Conservation (phyloP, 2,113 vertebrate species). For the Motacilla alba region DNA sequence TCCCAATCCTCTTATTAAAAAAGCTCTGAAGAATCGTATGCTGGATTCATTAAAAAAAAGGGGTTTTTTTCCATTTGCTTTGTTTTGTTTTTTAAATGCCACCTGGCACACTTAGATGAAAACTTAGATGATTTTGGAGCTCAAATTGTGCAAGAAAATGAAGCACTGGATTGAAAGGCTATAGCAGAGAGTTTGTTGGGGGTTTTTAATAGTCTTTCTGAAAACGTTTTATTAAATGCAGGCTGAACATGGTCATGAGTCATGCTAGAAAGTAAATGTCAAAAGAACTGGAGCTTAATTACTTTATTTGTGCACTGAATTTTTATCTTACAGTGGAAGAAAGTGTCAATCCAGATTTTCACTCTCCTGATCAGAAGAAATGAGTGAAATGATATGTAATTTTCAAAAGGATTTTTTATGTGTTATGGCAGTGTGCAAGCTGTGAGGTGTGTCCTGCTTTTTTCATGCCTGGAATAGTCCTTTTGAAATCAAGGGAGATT, state of each 20-base stretch:
- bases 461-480: background rate
- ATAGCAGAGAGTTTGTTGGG: background rate
- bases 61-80: background rate
- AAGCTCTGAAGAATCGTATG: background rate
- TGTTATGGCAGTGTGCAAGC: background rate
- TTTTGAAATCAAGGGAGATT: conserved; percentile 10
- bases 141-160: background rate
- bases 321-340: background rate
- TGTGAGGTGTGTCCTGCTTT: background rate
- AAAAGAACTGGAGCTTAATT: background rate
- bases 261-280: background rate
- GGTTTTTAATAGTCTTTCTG: background rate
- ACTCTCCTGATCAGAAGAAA: background rate
- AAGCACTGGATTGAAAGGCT: background rate
- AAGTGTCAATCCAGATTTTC: background rate
- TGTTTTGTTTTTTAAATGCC: background rate
- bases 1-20: background rate
- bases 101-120: background rate
- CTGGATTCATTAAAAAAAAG: background rate
- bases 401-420: conserved; percentile 19
- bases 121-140: background rate
- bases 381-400: background rate
- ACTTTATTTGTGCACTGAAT: background rate
- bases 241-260: background rate
- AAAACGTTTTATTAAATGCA: rapidly evolving